Conservation (phyloP, 2,888 invertebrate species). For the Steinernema hermaphroditum region DNA sequence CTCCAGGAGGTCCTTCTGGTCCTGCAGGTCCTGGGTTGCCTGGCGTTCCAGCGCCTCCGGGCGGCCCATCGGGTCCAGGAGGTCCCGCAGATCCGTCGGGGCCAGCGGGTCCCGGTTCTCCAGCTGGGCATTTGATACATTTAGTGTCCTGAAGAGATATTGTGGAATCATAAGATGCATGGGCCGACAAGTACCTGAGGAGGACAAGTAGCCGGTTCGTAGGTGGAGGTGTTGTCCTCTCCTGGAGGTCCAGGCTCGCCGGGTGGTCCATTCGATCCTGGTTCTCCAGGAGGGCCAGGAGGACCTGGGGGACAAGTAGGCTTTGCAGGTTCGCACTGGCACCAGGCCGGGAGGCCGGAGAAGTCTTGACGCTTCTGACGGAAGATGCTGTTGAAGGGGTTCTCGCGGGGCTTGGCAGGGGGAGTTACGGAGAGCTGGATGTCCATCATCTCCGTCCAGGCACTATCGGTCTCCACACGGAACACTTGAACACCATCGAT, state of each 20-base stretch:
- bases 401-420: slow-evolving; percentile 11
- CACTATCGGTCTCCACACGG: slow-evolving; percentile 28
- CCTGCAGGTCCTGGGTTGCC: slow-evolving; percentile 38
- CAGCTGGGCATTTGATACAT: slow-evolving; percentile 55
- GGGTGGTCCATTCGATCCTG: slow-evolving; percentile 22
- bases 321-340: slow-evolving; percentile 24
- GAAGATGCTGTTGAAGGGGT: slow-evolving; percentile 31
- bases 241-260: slow-evolving; percentile 33
- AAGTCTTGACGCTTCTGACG: slow-evolving; percentile 23
- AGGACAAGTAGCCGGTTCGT: slow-evolving; percentile 52
- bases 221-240: slow-evolving; percentile 47
- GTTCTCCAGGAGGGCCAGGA: slow-evolving; percentile 33
- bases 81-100: slow-evolving; percentile 49
- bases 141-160: slow-evolving; percentile 15
- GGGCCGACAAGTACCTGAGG: slow-evolving; percentile 28
- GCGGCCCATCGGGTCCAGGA: slow-evolving; percentile 48
- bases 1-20: slow-evolving; percentile 4
- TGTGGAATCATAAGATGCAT: neutral
- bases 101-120: slow-evolving; percentile 51
- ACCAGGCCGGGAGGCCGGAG: slow-evolving; percentile 11
- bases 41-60: slow-evolving; percentile 41
- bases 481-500: slow-evolving; percentile 15
- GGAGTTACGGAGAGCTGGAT: slow-evolving; percentile 24
- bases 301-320: slow-evolving; percentile 9
- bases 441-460: slow-evolving; percentile 31